Conservation (phyloP, 1,140 invertebrate genomes). For the Littorina saxatilis region DNA sequence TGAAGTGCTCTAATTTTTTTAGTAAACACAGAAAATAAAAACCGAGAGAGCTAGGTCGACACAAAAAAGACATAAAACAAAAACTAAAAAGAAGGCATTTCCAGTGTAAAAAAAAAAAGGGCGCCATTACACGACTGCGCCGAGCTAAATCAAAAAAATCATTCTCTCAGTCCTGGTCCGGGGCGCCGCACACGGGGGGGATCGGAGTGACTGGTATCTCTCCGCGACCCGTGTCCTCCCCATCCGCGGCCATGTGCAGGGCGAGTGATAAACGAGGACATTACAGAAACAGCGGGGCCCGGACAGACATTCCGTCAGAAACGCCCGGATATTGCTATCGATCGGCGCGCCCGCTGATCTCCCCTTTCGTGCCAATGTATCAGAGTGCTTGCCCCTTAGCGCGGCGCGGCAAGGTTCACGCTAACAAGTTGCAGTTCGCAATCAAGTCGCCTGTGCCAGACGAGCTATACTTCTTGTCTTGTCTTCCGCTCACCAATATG, state of each 20-base stretch:
- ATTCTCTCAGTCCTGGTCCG: too few species aligned
- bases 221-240: neutral
- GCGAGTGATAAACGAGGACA: conserved; percentile 21
- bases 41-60: too few species aligned
- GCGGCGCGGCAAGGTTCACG: conserved; percentile 21
- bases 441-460: neutral
- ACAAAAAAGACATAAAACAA: too few species aligned
- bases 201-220: too few species aligned
- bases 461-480: conserved; percentile 1
- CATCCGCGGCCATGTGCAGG: neutral
- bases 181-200: too few species aligned
- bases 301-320: conserved; percentile 13
- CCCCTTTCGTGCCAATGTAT: conserved; percentile 21
- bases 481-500: conserved; percentile 2
- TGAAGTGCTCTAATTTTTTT: too few species aligned
- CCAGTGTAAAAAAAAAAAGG: too few species aligned
- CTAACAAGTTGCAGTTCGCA: conserved; percentile 24
- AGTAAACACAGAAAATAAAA: too few species aligned
- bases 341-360: conserved; percentile 14
- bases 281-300: conserved; percentile 17
- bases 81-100: too few species aligned
- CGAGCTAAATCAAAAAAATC: too few species aligned
- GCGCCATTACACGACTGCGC: too few species aligned
- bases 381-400: conserved; percentile 29
- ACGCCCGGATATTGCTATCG: conserved; percentile 23